Evolutionary conservation across 2,888 invertebrate genomes (phyloP).

Genomic region (Agrypnus murinus): DNA sequence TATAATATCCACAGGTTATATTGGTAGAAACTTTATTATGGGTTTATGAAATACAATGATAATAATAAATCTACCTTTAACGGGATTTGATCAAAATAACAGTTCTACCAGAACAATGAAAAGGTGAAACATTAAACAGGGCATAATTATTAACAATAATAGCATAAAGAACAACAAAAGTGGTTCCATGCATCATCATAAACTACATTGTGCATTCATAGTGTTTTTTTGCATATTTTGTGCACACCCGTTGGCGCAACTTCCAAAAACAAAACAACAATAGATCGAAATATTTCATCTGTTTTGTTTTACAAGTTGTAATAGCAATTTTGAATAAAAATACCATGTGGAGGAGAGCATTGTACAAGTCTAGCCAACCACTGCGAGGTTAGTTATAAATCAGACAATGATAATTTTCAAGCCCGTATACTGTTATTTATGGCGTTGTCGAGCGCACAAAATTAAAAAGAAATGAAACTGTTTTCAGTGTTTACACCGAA

Average conservation of each 20-base stretch:
- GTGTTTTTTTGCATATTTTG: conserved; percentile 18
- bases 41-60: no score
- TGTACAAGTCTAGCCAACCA: conserved; percentile 43
- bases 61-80: no score
- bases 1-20: no score
- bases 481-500: conserved; percentile 38
- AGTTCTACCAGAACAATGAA: no score
- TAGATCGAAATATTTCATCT: conserved; percentile 45
- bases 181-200: conserved; percentile 11
- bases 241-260: no score
- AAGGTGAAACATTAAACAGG: no score
- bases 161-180: conserved; percentile 27
- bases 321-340: conserved; percentile 46
- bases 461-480: conserved; percentile 47
- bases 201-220: conserved; percentile 17
- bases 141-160: no score
- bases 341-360: conserved; percentile 43
- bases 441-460: conserved; percentile 43
- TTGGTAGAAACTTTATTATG: no score
- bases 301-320: conserved; percentile 49
- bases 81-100: no score
- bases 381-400: conserved; percentile 48
- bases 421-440: conserved; percentile 46
- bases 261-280: conserved; percentile 37
- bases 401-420: conserved; percentile 50